Evolutionary conservation across 2,888 invertebrate genomes (phyloP).

Genomic region (Chrysodeixis includens): DNA sequence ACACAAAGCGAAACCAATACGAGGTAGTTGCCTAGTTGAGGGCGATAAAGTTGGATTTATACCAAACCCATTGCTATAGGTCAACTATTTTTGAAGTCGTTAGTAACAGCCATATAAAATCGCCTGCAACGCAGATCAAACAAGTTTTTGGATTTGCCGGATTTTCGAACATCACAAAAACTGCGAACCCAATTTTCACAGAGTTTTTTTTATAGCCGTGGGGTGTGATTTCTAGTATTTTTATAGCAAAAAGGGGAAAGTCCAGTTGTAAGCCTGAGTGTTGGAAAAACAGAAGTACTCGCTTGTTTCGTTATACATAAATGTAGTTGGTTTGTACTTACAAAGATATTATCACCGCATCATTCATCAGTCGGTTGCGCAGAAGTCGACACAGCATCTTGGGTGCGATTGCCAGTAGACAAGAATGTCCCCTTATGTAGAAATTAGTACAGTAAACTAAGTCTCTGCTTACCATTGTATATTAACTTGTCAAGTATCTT

Average conservation of each 20-base stretch:
- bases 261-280: background rate
- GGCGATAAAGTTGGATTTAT: background rate
- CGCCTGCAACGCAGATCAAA: background rate
- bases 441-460: too few species aligned
- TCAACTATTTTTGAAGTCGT: conserved; percentile 8
- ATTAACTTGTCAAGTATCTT: too few species aligned
- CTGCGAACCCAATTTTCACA: background rate
- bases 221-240: conserved; percentile 3
- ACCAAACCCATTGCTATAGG: background rate
- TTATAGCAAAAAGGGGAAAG: background rate
- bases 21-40: background rate
- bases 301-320: background rate
- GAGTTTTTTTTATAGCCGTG: conserved; percentile 4
- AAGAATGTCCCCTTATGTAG: too few species aligned
- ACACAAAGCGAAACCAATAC: background rate
- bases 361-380: too few species aligned
- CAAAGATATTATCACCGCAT: too few species aligned
- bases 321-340: too few species aligned
- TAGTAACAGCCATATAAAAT: background rate
- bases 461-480: too few species aligned
- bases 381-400: too few species aligned
- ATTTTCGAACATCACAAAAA: conserved; percentile 6
- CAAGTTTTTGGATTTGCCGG: background rate
- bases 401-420: too few species aligned
- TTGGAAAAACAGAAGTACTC: background rate